Evolutionary conservation across 2,888 invertebrate genomes (phyloP).

Genomic region (Trichogramma dendrolimi): DNA sequence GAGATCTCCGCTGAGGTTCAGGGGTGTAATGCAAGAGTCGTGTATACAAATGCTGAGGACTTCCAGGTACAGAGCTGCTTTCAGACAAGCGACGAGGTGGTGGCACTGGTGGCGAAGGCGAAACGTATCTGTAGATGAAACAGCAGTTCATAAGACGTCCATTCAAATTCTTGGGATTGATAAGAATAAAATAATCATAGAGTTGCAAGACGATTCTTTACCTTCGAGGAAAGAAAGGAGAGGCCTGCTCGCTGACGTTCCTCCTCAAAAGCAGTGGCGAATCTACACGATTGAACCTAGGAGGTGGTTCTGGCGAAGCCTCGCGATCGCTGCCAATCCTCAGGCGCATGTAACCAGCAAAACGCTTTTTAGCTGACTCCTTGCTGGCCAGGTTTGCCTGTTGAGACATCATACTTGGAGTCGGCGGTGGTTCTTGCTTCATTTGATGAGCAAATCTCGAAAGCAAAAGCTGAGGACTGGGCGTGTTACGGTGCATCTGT

Average conservation of each 20-base stretch:
- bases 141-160: neutral
- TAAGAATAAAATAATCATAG: no score
- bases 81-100: constrained; percentile 65
- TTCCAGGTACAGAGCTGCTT: constrained; percentile 66
- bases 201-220: constrained; percentile 24
- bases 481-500: constrained; percentile 40
- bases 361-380: constrained; percentile 64
- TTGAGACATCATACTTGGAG: constrained; percentile 24
- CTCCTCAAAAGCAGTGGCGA: constrained; percentile 59
- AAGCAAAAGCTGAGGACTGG: constrained; percentile 46
- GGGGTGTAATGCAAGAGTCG: constrained; percentile 56
- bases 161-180: no score
- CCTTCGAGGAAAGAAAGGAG: constrained; percentile 51
- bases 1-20: constrained; percentile 51
- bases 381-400: constrained; percentile 41
- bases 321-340: constrained; percentile 60
- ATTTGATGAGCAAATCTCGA: constrained; percentile 48
- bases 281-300: constrained; percentile 48
- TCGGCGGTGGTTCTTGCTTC: constrained; percentile 44
- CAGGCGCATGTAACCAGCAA: constrained; percentile 78
- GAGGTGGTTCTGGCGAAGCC: constrained; percentile 50
- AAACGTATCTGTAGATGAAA: constrained; percentile 54
- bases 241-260: constrained; percentile 57
- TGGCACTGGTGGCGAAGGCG: constrained; percentile 61
- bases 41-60: constrained; percentile 65